A percentile compares a stretch with the other conserved stretches of the same genome.
These are phyloP conservation scores for Nephrocerus scutellatus DNA, from an alignment of 2,888 invertebrate genomes.

Conservation along the genomic window DNA sequence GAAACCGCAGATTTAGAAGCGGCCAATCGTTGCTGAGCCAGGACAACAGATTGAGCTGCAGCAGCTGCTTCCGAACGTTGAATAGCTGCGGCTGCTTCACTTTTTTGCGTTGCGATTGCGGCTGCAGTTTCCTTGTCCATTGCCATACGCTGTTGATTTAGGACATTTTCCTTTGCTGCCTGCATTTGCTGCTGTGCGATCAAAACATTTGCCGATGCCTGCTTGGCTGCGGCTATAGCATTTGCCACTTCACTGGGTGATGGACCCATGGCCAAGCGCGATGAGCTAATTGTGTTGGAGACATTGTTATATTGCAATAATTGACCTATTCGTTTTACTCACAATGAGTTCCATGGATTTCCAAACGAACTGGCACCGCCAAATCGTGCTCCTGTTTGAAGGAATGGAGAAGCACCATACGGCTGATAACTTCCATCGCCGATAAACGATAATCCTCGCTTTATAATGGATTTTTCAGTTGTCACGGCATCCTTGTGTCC, in stretches of 20 bases:
- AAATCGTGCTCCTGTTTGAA: too few species aligned
- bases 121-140: slow-evolving; percentile 68
- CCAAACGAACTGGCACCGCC: too few species aligned
- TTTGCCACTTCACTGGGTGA: slow-evolving; percentile 63
- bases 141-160: slow-evolving; percentile 65
- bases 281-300: too few species aligned
- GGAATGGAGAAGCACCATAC: too few species aligned
- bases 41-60: slow-evolving; percentile 59
- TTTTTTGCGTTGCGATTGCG: slow-evolving; percentile 55
- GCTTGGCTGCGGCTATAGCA: slow-evolving; percentile 66
- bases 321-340: too few species aligned
- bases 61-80: slow-evolving; percentile 62
- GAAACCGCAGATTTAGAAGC: slow-evolving; percentile 64
- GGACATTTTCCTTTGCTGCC: slow-evolving; percentile 63
- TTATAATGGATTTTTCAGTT: too few species aligned
- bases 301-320: too few species aligned
- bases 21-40: slow-evolving; percentile 63
- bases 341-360: too few species aligned
- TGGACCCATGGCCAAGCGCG: too few species aligned
- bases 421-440: too few species aligned
- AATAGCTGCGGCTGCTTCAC: slow-evolving; percentile 61
- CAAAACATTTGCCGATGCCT: slow-evolving; percentile 63
- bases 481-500: too few species aligned
- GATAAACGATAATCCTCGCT: too few species aligned
- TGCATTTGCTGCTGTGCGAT: slow-evolving; percentile 67